Base-by-base conservation (phyloP, 2,113 vertebrate genomes). In the Zootoca vivipara region DNA sequence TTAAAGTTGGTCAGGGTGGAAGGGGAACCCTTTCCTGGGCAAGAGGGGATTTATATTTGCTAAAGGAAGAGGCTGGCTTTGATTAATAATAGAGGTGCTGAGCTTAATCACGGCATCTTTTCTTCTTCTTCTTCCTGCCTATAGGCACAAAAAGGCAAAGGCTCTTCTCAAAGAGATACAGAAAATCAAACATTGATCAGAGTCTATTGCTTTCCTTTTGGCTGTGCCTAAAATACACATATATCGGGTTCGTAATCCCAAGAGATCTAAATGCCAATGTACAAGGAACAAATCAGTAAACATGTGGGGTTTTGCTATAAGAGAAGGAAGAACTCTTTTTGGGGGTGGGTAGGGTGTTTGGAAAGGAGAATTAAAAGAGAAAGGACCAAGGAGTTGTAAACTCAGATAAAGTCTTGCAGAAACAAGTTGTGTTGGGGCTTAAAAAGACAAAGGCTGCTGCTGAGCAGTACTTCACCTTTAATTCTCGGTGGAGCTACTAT, bases 171-270 rank as follows among this genome's bases (percentile, higher is more conserved):
- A 85, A 90, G 78, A 85, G 87, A 30, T 46, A 33, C 52, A 85
- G 86, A 89, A 93, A 94, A 95, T 78, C 0, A 56, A 88, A 15
- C 12, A 75, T 77, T 86, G 85, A 78, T 56, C 52, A 86, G 26
- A n/a, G 78, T 84, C 82, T 65, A 72, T 91, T 89, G 83, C 6
- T 82, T 90, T 72, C 26, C 38, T 91, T 92, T 78, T 20, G 58
- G 40, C 7, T 75, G 58, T 33, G 77, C 58, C 77, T 88, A 74
- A 86, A 74, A 83, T 74, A 38, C 8, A 30, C 78, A 35, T 12
- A 35, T 12, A 80, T 90, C 90, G 77, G 9, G 38, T 90, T 89
- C 82, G 58, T 46, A 67, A 77, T 82, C 86, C 85, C 64, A 69
- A 88, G 87, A 78, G 70, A 81, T 72, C 13, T 0, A 0, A 78